Conservation (phyloP, 2,113 vertebrate species). For the Oncorhynchus masou region DNA sequence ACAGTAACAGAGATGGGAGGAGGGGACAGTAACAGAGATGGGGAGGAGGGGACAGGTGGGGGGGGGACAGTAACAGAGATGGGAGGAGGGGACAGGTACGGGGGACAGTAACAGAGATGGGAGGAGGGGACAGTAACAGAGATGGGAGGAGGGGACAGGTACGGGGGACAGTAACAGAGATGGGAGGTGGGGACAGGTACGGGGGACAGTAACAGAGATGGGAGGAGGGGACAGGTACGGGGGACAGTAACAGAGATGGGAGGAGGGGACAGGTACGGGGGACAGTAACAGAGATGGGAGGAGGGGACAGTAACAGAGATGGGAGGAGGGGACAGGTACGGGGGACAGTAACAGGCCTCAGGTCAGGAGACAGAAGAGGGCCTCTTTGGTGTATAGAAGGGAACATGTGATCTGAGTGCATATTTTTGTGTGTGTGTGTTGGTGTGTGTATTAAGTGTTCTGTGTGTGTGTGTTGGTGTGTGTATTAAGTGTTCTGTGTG, state of each 20-base stretch:
- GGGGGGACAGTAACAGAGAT: background rate
- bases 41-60: conserved; percentile 10
- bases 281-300: conserved; percentile 12
- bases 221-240: background rate
- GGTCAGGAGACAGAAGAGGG: too few relatives aligned
- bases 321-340: background rate
- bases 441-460: background rate
- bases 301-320: too few relatives aligned
- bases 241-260: conserved; percentile 7
- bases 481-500: conserved; percentile 1
- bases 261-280: conserved; percentile 4
- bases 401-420: background rate
- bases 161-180: background rate
- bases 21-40: conserved; percentile 9
- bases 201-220: too few relatives aligned
- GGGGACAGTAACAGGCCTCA: too few relatives aligned
- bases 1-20: too few relatives aligned
- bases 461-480: background rate
- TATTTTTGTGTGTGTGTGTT: background rate
- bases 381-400: too few relatives aligned
- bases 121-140: background rate
- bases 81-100: conserved; percentile 11
- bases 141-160: background rate
- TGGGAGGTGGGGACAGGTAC: conserved; percentile 1
- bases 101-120: too few relatives aligned